phyloP scores from a whole-genome alignment of 1,140 invertebrate species.

The Drosophila ambigua region DNA sequence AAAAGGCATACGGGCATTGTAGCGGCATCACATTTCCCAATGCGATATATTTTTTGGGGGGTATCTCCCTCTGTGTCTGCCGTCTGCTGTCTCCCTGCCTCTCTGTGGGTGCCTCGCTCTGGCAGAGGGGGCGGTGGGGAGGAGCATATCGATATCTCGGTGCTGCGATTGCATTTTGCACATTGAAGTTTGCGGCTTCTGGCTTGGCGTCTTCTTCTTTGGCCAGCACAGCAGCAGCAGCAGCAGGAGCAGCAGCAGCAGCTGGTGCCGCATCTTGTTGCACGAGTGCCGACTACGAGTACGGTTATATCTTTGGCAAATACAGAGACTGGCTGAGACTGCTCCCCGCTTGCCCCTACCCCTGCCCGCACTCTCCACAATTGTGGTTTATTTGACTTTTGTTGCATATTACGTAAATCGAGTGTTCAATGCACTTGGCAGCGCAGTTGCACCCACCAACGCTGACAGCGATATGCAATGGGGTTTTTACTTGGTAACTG shows the following conservation, averaged over 20 bases:
- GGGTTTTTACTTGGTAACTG: slow-evolving; percentile 45
- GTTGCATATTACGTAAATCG: slow-evolving; percentile 67
- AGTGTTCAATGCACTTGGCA: slow-evolving; percentile 46
- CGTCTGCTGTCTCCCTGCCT: slow-evolving; percentile 1
- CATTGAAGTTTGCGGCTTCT: slow-evolving; percentile 29
- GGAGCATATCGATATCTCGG: slow-evolving; percentile 18
- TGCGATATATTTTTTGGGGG: not conserved
- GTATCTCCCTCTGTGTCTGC: not conserved
- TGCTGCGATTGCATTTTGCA: slow-evolving; percentile 31
- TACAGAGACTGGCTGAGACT: slow-evolving; percentile 32
- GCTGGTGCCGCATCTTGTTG: slow-evolving; percentile 39
- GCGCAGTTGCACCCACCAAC: slow-evolving; percentile 2
- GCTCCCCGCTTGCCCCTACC: not conserved
- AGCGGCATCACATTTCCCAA: slow-evolving; percentile 18
- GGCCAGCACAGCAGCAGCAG: slow-evolving; percentile 5
- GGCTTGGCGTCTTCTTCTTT: slow-evolving; percentile 16
- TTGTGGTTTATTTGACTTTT: slow-evolving; percentile 74
- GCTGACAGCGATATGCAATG: slow-evolving; percentile 24
- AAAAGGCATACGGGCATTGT: not conserved
- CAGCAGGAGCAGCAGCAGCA: slow-evolving; percentile 24
- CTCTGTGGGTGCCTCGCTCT: slow-evolving; percentile 4
- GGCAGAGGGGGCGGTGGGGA: not conserved
- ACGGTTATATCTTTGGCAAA: slow-evolving; percentile 30
- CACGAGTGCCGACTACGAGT: not conserved
- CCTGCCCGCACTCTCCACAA: slow-evolving; percentile 9